phyloP scores from a whole-genome alignment of 2,888 invertebrate species.

The Syrista parreyssii region DNA sequence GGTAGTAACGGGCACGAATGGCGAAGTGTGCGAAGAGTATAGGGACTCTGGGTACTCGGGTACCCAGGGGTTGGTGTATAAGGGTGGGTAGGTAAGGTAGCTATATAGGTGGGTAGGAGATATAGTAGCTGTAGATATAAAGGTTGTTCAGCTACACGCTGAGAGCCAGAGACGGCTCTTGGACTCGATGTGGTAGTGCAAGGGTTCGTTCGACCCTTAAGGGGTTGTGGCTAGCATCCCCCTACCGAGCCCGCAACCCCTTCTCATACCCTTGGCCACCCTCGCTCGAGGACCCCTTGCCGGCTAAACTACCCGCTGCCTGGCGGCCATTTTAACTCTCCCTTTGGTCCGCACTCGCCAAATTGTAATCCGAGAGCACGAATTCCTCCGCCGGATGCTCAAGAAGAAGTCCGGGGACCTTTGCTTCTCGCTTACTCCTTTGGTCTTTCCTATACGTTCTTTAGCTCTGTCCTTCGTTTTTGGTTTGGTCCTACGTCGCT shows the following conservation, averaged over 20 bases:
- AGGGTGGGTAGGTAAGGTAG: constrained; percentile 20
- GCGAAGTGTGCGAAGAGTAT: constrained; percentile 16
- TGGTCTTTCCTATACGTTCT: too few relatives aligned
- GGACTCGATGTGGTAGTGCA: constrained; percentile 59
- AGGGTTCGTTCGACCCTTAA: constrained; percentile 66
- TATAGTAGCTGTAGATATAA: constrained; percentile 61
- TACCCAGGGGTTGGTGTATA: not conserved
- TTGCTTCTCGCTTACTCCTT: not conserved
- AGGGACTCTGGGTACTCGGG: constrained; percentile 44
- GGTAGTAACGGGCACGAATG: not conserved
- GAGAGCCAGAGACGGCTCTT: constrained; percentile 43
- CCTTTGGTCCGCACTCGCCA: constrained; percentile 57
- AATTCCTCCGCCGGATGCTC: constrained; percentile 38
- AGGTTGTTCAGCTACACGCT: constrained; percentile 54
- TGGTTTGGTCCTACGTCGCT: too few relatives aligned
- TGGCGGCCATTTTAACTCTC: constrained; percentile 65
- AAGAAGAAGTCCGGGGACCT: not conserved
- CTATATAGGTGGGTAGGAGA: constrained; percentile 26
- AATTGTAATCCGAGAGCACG: constrained; percentile 62
- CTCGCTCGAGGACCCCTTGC: constrained; percentile 44
- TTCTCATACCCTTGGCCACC: constrained; percentile 48
- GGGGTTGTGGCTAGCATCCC: constrained; percentile 66
- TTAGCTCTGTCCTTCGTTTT: too few relatives aligned
- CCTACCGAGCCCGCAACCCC: constrained; percentile 36
- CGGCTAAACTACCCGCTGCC: constrained; percentile 63